phyloP scores from a whole-genome alignment of 2,797 vertebrate species.

The Selene dorsalis region DNA sequence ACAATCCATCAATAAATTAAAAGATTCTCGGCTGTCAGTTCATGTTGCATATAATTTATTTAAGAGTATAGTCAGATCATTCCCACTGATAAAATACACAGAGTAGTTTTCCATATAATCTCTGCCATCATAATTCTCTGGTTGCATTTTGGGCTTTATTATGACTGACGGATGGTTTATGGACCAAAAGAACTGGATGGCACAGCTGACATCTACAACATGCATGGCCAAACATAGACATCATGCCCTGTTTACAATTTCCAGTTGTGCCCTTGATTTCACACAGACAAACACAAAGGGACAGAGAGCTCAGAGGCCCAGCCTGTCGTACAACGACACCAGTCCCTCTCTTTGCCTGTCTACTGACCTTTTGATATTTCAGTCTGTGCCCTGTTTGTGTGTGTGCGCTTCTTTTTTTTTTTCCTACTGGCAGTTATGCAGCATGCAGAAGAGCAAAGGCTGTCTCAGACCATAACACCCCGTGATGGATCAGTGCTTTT shows the following conservation, averaged over 20 bases:
- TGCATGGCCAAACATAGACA: constrained; percentile 59
- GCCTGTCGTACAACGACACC: constrained; percentile 62
- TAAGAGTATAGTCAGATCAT: constrained; percentile 50
- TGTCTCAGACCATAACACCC: constrained; percentile 65
- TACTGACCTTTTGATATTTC: constrained; percentile 80
- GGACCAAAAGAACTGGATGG: constrained; percentile 42
- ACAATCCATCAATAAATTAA: constrained; percentile 46
- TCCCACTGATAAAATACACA: constrained; percentile 50
- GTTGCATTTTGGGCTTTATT: constrained; percentile 42
- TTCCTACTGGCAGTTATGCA: constrained; percentile 34
- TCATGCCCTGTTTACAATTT: constrained; percentile 53
- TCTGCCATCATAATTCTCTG: constrained; percentile 35
- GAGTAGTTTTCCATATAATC: constrained; percentile 58
- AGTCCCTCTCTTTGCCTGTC: constrained; percentile 58
- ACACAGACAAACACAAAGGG: constrained; percentile 58
- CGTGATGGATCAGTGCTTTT: constrained; percentile 77
- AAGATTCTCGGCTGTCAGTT: constrained; percentile 33
- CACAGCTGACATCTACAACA: constrained; percentile 71
- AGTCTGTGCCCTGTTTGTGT: constrained; percentile 34
- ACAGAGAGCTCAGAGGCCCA: constrained; percentile 62
- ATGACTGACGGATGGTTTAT: constrained; percentile 48
- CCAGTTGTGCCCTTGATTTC: constrained; percentile 59
- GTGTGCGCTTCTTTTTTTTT: constrained; percentile 19
- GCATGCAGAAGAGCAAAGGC: constrained; percentile 54
- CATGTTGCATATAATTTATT: constrained; percentile 52